Evolutionary conservation across 2,797 vertebrate species (phyloP).

Genomic region (Coracias cyanogaster): DNA sequence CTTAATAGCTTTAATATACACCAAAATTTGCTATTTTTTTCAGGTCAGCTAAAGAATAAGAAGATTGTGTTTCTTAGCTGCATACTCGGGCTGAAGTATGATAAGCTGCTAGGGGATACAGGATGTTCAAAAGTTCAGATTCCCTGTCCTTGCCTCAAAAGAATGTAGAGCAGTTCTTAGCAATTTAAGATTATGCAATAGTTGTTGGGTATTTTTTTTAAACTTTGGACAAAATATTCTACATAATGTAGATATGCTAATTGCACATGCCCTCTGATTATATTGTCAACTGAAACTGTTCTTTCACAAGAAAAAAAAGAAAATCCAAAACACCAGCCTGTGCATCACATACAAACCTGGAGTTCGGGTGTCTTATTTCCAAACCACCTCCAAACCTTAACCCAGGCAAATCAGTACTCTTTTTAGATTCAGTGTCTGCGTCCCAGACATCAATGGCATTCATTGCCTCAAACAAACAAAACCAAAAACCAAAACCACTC

Average conservation of each 20-base stretch:
- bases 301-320: background rate
- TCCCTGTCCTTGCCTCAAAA: background rate
- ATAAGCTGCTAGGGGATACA: background rate
- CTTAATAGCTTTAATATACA: background rate
- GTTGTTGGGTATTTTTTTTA: background rate
- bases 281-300: background rate
- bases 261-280: background rate
- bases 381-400: background rate
- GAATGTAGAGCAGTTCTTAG: background rate
- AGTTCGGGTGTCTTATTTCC: background rate
- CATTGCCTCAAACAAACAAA: background rate
- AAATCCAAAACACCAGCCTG: background rate
- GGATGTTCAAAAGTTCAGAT: constrained; percentile 14
- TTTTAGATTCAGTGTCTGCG: background rate
- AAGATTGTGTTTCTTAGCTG: constrained; percentile 41
- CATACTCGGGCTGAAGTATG: background rate
- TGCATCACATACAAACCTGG: background rate
- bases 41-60: constrained; percentile 14
- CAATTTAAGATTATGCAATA: background rate
- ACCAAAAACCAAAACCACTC: background rate
- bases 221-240: background rate
- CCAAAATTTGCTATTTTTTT: background rate
- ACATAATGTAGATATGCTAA: background rate
- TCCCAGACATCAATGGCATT: background rate
- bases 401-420: background rate